Conservation (phyloP, 2,797 vertebrate species). For the Peromyscus eremicus region DNA sequence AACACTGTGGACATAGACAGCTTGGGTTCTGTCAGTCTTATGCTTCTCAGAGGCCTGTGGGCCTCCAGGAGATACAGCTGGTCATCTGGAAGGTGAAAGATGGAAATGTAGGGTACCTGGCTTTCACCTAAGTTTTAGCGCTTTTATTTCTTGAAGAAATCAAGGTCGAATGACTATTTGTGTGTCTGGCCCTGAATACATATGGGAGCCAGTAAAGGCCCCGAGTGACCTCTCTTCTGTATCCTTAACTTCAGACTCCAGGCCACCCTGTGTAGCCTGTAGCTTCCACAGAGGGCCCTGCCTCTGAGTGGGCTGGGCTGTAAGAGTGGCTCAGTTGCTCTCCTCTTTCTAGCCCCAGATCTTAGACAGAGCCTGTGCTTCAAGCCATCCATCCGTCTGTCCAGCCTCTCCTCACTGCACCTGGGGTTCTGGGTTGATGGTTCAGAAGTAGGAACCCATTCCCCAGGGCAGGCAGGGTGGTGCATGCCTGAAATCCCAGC, state of each 20-base stretch:
- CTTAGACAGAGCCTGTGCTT: neutral
- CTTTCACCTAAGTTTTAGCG: neutral
- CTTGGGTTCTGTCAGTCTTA: neutral
- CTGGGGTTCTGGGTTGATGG: neutral
- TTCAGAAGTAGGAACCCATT: neutral
- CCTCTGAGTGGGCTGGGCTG: neutral
- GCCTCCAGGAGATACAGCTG: neutral
- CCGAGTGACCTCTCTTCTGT: neutral
- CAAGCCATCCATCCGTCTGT: neutral
- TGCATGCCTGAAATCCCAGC: neutral
- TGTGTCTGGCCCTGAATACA: neutral
- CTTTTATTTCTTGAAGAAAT: neutral
- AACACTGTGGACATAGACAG: accelerated
- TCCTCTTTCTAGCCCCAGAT: neutral
- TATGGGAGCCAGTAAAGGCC: neutral
- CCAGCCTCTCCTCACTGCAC: neutral
- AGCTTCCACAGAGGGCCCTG: slow-evolving; percentile 57
- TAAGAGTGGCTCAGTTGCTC: slow-evolving; percentile 17
- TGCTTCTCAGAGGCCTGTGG: neutral
- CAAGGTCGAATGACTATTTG: neutral
- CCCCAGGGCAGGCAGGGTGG: neutral
- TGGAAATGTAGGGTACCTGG: neutral
- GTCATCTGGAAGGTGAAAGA: neutral
- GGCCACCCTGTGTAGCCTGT: neutral
- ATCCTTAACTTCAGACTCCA: neutral